Evolutionary conservation across 2,797 vertebrate species (phyloP), one percentile per base, ranked within the genome.

Genomic region (Hoplostethus mediterraneus): DNA sequence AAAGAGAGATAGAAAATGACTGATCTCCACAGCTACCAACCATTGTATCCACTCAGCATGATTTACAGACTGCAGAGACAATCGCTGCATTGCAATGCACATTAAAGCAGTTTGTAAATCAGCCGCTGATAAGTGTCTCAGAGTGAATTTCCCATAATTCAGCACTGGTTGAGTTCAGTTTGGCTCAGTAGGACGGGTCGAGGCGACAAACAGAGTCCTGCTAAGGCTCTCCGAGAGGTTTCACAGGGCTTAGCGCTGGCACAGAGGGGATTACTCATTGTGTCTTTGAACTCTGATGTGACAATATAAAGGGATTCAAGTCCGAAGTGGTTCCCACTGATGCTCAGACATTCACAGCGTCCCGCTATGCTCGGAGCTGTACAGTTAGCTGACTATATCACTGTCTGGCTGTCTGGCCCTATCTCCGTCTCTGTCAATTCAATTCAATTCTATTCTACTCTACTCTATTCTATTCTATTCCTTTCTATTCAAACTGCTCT

Each of bases 181-280:
- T 0, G 84, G 56, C 77, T 91, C 88, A 88, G 84, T 89, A 87
- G 76, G 69, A 80, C 31, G 49, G 56, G 56, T 7, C 79, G 81
- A 85, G 79, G 68, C 84, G n/a, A n/a, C 80, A 81, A 87, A 85
- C 78, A 69, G 13, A 53, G 77, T 65, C 66, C 59, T 44, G 12
- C 4, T 16, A 30, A 16, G 49, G 8, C 25, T 56, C 73, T 80
- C 57, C 9, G 33, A 55, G 48, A 49, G 65, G 67, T 79, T 82
- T 70, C 65, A 6, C 49, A 28, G 61, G 74, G 70, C 60, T 74
- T 45, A 63, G 45, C 4, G 60, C 52, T 17, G 48, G 72, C 76
- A 56, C 56, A 12, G 17, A 49, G 17, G 65, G 60, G 67, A 80
- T 81, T 76, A 68, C 60, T 81, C 63, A 38, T 63, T 52, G 77